A percentile compares a stretch with the other conserved stretches of the same genome.
phyloP scores from a whole-genome alignment of 2,113 vertebrate species.

The Euleptes europaea region DNA sequence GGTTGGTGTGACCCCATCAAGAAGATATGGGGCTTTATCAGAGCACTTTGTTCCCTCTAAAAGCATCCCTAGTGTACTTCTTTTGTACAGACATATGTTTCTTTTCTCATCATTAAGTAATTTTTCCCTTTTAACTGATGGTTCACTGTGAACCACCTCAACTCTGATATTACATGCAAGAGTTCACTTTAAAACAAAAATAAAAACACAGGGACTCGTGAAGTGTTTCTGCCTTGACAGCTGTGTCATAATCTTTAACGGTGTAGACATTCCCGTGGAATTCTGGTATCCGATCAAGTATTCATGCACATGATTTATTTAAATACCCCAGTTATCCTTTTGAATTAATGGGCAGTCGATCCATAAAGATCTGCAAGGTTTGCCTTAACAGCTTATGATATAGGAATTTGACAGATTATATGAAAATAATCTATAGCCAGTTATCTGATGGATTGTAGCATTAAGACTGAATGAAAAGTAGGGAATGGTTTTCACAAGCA shows the following conservation, averaged over 20 bases:
- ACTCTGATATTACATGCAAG: not conserved
- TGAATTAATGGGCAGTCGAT: not conserved
- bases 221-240: not conserved
- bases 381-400: not conserved
- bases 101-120: not conserved
- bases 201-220: not conserved
- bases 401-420: not conserved
- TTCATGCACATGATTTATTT: not conserved
- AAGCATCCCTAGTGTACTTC: not conserved
- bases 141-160: not conserved
- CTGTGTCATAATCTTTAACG: not conserved
- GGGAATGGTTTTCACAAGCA: too few relatives aligned
- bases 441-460: too few relatives aligned
- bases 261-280: not conserved
- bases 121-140: not conserved
- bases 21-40: not conserved
- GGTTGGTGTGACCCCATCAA: not conserved
- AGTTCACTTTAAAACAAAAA: not conserved
- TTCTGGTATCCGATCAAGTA: not conserved
- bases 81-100: not conserved
- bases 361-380: not conserved
- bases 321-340: not conserved
- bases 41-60: not conserved
- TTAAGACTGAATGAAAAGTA: too few relatives aligned
- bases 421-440: not conserved